These are phyloP conservation scores for Paragorgia papillata DNA, from an alignment of 92 coral and sea anemone genomes.

Conservation along the genomic window DNA sequence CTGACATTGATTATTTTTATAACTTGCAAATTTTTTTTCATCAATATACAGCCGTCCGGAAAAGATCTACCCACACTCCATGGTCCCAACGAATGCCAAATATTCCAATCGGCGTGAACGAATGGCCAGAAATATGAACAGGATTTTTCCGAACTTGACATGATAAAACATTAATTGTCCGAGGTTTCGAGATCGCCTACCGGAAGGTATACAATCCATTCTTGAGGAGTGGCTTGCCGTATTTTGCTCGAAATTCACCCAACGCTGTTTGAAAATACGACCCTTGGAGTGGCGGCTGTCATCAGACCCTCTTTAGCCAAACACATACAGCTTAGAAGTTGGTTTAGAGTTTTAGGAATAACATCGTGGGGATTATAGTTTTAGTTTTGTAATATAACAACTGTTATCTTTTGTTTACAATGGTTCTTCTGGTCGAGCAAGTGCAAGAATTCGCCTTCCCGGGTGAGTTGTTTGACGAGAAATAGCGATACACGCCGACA, in stretches of 20 bases:
- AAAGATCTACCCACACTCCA: not conserved
- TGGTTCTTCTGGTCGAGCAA: slow-evolving; percentile 1
- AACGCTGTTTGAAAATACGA: no score
- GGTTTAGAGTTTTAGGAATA: slow-evolving; percentile 7
- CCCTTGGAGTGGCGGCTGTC: slow-evolving; percentile 21
- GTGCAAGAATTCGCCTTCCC: not conserved
- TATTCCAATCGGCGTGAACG: not conserved
- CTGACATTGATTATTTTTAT: slow-evolving; percentile 10
- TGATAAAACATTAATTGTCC: not conserved
- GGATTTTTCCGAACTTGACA: not conserved
- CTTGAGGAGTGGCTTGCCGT: not conserved
- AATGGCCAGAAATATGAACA: not conserved
- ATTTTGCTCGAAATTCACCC: no score
- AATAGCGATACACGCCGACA: slow-evolving; percentile 16
- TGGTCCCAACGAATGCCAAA: not conserved
- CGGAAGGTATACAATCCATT: not conserved
- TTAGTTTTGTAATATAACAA: not conserved
- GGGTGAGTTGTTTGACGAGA: slow-evolving; percentile 33
- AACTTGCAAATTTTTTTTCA: not conserved
- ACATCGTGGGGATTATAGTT: slow-evolving; percentile 19
- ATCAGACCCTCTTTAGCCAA: not conserved
- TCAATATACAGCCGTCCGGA: not conserved
- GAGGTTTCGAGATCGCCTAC: not conserved
- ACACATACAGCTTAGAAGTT: not conserved
- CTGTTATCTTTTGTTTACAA: slow-evolving; percentile 30